Evolutionary conservation across 2,888 invertebrate species (phyloP).

Genomic region (Exocentrus adspersus): DNA sequence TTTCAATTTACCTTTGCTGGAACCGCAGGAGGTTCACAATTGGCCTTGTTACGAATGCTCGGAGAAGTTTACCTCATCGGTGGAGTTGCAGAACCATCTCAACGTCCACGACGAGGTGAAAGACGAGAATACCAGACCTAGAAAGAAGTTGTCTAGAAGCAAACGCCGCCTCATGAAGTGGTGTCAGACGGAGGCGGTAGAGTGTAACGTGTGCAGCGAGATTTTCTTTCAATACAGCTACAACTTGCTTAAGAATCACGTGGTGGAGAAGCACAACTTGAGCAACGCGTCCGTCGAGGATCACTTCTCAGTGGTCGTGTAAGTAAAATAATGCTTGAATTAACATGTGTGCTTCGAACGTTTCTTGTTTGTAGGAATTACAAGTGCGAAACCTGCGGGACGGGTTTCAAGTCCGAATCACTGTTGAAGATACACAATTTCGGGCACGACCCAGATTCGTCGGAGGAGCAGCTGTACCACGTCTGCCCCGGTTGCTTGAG

Average conservation of each 20-base stretch:
- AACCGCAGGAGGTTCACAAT: slow-evolving; percentile 62
- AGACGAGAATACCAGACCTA: slow-evolving; percentile 53
- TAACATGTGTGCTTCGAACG: not conserved
- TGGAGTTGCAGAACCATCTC: slow-evolving; percentile 70
- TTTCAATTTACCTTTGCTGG: slow-evolving; percentile 66
- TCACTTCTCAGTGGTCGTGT: slow-evolving; percentile 53
- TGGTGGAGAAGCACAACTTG: slow-evolving; percentile 51
- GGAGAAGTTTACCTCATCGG: slow-evolving; percentile 67
- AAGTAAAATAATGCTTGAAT: slow-evolving; percentile 30
- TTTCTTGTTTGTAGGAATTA: slow-evolving; percentile 42
- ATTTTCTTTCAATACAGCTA: slow-evolving; percentile 53
- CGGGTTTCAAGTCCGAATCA: slow-evolving; percentile 50
- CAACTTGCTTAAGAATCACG: slow-evolving; percentile 51
- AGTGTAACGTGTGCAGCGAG: slow-evolving; percentile 56
- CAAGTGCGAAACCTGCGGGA: slow-evolving; percentile 51
- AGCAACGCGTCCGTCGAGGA: slow-evolving; percentile 49
- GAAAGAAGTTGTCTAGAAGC: slow-evolving; percentile 50
- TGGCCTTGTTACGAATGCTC: slow-evolving; percentile 76
- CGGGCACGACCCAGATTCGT: slow-evolving; percentile 52
- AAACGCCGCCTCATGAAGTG: slow-evolving; percentile 44
- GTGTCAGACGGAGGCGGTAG: slow-evolving; percentile 47
- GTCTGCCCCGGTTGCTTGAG: slow-evolving; percentile 56
- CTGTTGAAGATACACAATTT: slow-evolving; percentile 55
- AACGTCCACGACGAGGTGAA: slow-evolving; percentile 64
- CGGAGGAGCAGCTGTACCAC: slow-evolving; percentile 51